Evolutionary conservation across 2,888 invertebrate species (phyloP), one percentile per base, ranked within the genome.

Genomic region (Orthonevra nobilis): DNA sequence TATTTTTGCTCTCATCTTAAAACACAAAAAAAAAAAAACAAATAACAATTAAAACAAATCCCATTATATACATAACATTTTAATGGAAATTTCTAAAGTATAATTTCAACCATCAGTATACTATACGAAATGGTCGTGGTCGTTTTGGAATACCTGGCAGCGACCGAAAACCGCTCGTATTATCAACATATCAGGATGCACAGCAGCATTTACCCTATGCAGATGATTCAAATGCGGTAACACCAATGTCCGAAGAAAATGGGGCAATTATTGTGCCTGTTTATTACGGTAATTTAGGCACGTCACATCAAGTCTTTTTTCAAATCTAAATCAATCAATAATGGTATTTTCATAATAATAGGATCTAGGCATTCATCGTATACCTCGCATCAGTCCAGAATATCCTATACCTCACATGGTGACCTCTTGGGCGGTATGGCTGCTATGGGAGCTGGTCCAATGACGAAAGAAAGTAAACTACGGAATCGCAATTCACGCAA

Each of bases 171-270:
- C 97, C 97, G 46, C 91, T 97, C 86, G 97, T 98, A 82, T 92
- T 97, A 83, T 97, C 96, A 85, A 97, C 97, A 83, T 97, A 97
- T 91, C 92, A 97, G 89, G 97, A 96, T 89, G 96, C 96, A 83
- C 95, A 96, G 89, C 96, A 97, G 90, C 97, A 97, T 89, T 92
- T 98, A 86, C 98, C 98, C 70, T 98, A 97, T 88, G 98, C 97
- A 68, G 98, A 98, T 89, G 98, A 98, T 90, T 97, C 97, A 81
- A 96, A 96, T 87, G 98, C 97, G 82, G 98, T 97, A 73, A 98
- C 98, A 81, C 98, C 98, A 61, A 97, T 97, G 95, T 97, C 97
- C 82, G 98, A 98, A 90, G 98, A 98, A 90, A 97, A 97, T 89
- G 97, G 97, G 86, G 96, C 96, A 87, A 96, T 97, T 89, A 95